These are phyloP conservation scores for Heteronetta atricapilla DNA, from an alignment of 2,113 vertebrate genomes.

Conservation along the genomic window DNA sequence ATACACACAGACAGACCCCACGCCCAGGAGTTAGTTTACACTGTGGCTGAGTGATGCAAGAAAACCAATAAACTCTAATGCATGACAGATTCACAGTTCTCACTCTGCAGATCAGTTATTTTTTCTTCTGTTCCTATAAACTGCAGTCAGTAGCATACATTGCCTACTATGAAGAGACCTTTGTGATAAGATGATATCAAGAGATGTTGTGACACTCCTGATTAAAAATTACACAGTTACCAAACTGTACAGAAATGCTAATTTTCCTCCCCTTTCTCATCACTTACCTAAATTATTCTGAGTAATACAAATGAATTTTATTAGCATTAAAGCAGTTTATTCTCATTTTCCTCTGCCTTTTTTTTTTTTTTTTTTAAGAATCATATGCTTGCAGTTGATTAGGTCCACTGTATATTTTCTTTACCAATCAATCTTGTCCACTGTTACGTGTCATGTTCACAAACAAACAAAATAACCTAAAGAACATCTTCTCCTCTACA, in stretches of 20 bases:
- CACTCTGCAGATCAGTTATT: conserved; percentile 4
- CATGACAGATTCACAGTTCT: neutral
- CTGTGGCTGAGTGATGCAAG: neutral
- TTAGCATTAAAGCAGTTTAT: conserved; percentile 19
- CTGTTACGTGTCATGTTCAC: neutral
- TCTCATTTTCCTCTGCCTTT: neutral
- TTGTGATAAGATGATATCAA: conserved; percentile 42
- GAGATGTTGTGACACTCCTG: conserved; percentile 43
- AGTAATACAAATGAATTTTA: conserved; percentile 23
- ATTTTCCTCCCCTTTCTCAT: conserved; percentile 32
- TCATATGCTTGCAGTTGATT: neutral
- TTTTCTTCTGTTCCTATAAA: conserved; percentile 22
- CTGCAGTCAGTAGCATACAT: neutral
- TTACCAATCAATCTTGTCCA: neutral
- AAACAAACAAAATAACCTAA: neutral
- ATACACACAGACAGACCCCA: neutral
- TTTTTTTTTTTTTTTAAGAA: neutral
- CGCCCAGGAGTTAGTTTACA: neutral
- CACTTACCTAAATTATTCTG: conserved; percentile 43
- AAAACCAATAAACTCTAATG: neutral
- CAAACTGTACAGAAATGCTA: conserved; percentile 48
- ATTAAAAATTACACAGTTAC: conserved; percentile 55
- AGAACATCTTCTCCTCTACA: neutral
- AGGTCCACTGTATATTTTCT: neutral
- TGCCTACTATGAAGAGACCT: neutral